These are phyloP conservation scores for Melanchra persicariae DNA, from an alignment of 2,888 invertebrate species.

Conservation along the genomic window DNA sequence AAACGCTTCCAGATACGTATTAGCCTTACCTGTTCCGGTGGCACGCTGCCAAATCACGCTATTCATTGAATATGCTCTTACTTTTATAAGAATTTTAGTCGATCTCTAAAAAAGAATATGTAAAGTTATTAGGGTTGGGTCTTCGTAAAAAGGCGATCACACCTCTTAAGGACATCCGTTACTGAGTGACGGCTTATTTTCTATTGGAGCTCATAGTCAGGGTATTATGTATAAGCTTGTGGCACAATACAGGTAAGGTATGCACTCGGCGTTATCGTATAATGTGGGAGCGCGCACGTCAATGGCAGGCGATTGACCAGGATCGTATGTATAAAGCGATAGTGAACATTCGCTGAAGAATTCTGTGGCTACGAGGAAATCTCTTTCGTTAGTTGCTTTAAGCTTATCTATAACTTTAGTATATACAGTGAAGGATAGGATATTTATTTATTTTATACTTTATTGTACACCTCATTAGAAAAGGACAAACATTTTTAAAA, in stretches of 20 bases:
- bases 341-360: constrained; percentile 50
- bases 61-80: constrained; percentile 64
- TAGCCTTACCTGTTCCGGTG: constrained; percentile 56
- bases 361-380: constrained; percentile 47
- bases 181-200: constrained; percentile 59
- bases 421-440: constrained; percentile 2
- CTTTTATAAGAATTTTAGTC: constrained; percentile 61
- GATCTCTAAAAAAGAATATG: constrained; percentile 62
- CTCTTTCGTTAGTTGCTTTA: constrained; percentile 39
- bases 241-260: constrained; percentile 71
- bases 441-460: too few relatives aligned
- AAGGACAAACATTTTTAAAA: too few relatives aligned
- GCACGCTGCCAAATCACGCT: constrained; percentile 61
- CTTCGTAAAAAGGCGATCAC: constrained; percentile 50
- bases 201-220: constrained; percentile 47
- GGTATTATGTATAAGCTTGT: constrained; percentile 62
- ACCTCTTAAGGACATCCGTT: constrained; percentile 62
- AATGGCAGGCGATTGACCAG: constrained; percentile 69
- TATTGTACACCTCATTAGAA: too few relatives aligned
- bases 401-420: constrained; percentile 30
- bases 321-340: constrained; percentile 46
- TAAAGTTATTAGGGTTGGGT: constrained; percentile 65
- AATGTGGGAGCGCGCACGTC: constrained; percentile 63
- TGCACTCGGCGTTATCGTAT: constrained; percentile 69
- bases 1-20: constrained; percentile 59